These are phyloP conservation scores for Bellardia bayeri DNA, from an alignment of 2,888 invertebrate genomes.

Conservation along the genomic window DNA sequence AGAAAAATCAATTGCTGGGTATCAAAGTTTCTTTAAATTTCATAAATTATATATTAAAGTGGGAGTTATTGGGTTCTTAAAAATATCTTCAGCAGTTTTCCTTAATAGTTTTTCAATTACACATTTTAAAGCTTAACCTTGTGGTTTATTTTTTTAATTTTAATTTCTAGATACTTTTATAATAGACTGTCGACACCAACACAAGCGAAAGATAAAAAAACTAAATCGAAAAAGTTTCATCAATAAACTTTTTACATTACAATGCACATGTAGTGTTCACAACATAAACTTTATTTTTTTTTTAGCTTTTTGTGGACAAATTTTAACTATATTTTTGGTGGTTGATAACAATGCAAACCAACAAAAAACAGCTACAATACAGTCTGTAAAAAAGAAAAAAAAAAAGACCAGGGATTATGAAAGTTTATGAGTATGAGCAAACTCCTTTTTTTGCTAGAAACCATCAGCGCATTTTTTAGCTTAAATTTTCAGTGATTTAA, in stretches of 20 bases:
- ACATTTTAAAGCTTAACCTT: too few species aligned
- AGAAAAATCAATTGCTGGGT: too few species aligned
- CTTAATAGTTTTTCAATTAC: too few species aligned
- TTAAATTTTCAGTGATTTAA: not conserved
- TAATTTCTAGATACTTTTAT: slow-evolving; percentile 21
- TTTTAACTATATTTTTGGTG: slow-evolving; percentile 20
- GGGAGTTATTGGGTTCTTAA: too few species aligned
- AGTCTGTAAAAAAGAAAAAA: not conserved
- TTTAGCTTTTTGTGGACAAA: not conserved
- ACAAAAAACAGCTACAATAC: not conserved
- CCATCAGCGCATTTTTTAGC: not conserved
- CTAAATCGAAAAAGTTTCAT: slow-evolving; percentile 64
- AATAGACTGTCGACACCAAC: slow-evolving; percentile 37
- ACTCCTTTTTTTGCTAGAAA: not conserved
- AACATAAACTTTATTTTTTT: not conserved
- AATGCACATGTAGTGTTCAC: slow-evolving; percentile 37
- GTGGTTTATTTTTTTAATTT: not conserved
- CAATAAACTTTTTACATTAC: slow-evolving; percentile 60
- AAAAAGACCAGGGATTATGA: slow-evolving; percentile 16
- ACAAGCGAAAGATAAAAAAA: slow-evolving; percentile 23
- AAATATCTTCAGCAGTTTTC: too few species aligned
- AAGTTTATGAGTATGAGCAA: not conserved
- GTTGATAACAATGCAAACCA: not conserved
- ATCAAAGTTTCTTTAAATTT: too few species aligned
- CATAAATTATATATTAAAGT: too few species aligned